These are phyloP conservation scores for Mormyrus proboscirostris DNA, from an alignment of 2,797 vertebrate species.

Conservation along the genomic window DNA sequence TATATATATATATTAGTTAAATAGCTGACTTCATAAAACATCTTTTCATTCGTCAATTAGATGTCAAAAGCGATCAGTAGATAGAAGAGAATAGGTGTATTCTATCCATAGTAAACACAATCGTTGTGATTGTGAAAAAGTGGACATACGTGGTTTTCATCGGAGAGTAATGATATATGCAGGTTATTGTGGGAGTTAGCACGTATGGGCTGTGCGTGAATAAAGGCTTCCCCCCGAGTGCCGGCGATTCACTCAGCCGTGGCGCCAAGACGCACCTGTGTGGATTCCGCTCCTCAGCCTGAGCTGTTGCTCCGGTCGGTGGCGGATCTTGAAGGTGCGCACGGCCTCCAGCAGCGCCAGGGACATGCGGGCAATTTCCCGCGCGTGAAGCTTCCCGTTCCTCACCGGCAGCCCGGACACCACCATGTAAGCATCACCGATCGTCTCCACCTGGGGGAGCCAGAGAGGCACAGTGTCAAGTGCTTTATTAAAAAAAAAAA, in stretches of 20 bases:
- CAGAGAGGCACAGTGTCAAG: not conserved
- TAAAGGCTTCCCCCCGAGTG: not conserved
- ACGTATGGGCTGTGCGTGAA: not conserved
- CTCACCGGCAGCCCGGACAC: constrained; percentile 80
- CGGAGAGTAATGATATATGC: not conserved
- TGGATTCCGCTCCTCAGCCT: constrained; percentile 81
- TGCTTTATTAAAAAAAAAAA: not conserved
- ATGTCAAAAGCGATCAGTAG: not conserved
- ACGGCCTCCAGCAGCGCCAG: constrained; percentile 78
- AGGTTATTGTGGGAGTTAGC: not conserved
- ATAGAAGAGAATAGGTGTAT: constrained; percentile 21
- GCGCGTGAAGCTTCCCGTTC: constrained; percentile 77
- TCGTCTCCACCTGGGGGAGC: constrained; percentile 76
- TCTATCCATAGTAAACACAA: not conserved
- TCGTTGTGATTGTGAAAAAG: not conserved
- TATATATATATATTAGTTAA: constrained; percentile 20
- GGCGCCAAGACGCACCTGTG: constrained; percentile 61
- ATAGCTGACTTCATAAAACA: not conserved
- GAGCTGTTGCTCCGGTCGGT: constrained; percentile 75
- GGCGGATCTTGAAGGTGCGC: constrained; percentile 75
- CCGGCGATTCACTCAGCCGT: not conserved
- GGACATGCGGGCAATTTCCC: constrained; percentile 80
- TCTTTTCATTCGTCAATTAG: not conserved
- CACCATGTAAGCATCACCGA: constrained; percentile 90
- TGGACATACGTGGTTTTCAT: not conserved